These are phyloP conservation scores for Astatoreochromis straeleni DNA, from an alignment of 2,113 vertebrate species.

Conservation along the genomic window DNA sequence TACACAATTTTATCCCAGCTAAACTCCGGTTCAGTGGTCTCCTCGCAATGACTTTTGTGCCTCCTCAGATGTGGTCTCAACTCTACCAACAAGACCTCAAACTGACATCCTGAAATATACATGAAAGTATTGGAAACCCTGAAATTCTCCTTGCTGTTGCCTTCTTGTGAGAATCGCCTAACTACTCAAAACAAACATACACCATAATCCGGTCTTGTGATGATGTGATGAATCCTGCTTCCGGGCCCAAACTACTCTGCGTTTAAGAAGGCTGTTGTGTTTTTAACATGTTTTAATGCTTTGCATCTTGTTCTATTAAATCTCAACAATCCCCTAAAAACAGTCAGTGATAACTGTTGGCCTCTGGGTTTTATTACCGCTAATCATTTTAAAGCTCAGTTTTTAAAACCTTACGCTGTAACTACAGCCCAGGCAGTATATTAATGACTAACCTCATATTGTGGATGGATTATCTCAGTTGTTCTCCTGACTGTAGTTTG, in stretches of 20 bases:
- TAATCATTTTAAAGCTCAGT: neutral
- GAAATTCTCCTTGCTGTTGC: neutral
- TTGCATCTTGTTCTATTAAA: neutral
- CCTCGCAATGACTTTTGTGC: neutral
- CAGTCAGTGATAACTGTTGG: neutral
- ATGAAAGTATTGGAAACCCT: neutral
- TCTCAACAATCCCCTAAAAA: neutral
- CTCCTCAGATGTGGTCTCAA: neutral
- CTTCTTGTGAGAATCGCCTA: neutral
- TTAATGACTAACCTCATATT: neutral
- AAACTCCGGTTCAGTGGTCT: neutral
- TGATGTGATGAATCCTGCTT: neutral
- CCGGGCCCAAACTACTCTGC: neutral
- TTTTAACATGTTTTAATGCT: neutral
- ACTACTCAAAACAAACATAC: neutral
- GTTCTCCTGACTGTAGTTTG: neutral
- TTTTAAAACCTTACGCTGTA: neutral
- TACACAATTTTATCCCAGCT: neutral
- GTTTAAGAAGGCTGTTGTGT: neutral
- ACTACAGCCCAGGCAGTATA: neutral
- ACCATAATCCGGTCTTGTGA: neutral
- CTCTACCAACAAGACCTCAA: neutral
- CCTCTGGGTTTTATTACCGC: fast-evolving
- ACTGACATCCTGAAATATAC: neutral
- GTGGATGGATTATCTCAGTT: neutral